A percentile compares a stretch with the other conserved stretches of the same genome.
phyloP scores from a whole-genome alignment of 2,797 vertebrate species.

The Gymnopithys bicolor region DNA sequence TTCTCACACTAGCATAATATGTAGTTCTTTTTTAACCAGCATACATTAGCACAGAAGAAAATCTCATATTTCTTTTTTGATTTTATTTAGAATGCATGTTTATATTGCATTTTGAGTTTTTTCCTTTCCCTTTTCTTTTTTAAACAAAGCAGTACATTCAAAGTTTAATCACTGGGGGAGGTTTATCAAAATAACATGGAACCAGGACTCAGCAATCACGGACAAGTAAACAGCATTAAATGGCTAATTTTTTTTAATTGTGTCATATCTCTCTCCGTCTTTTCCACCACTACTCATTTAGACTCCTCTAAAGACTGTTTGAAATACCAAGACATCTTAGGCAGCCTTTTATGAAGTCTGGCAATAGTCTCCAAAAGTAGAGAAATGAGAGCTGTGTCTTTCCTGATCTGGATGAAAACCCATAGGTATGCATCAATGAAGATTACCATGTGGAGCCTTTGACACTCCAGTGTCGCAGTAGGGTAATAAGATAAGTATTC shows the following conservation, averaged over 20 bases:
- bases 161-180: neutral
- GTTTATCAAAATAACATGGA: neutral
- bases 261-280: neutral
- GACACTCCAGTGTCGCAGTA: neutral
- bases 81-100: neutral
- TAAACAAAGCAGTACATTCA: neutral
- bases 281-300: neutral
- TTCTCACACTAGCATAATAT: neutral
- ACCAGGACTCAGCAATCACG: neutral
- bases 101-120: neutral
- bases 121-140: neutral
- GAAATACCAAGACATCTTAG: neutral
- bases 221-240: neutral
- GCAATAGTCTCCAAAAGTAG: neutral
- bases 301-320: neutral
- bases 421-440: neutral
- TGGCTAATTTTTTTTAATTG: neutral
- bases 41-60: neutral
- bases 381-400: neutral
- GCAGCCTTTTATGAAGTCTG: neutral
- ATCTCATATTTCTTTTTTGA: neutral
- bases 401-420: neutral
- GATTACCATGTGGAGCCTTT: neutral
- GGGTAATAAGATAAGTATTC: neutral
- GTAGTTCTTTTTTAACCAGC: neutral